Percentiles rank a stretch among this genome's conserved stretches.
Conservation (phyloP, 1,140 invertebrate genomes). For the Protaetia brevitarsis region DNA sequence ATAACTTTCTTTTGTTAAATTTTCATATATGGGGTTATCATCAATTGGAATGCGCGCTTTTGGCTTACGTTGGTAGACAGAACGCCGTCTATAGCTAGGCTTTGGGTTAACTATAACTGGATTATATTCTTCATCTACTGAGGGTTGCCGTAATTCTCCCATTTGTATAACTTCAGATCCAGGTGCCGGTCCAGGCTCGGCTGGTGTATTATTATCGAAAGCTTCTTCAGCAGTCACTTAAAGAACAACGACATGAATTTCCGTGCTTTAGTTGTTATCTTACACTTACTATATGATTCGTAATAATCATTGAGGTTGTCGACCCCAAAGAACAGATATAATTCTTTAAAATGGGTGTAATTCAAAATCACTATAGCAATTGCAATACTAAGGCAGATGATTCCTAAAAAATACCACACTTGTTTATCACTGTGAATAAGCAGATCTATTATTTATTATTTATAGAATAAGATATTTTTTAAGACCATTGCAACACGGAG, state of each 20-base stretch:
- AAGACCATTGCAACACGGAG: too few species aligned
- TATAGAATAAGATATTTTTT: too few species aligned
- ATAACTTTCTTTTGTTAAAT: background rate
- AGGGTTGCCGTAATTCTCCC: background rate
- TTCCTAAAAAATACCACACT: constrained; percentile 50
- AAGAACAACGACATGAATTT: constrained; percentile 15
- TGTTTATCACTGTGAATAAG: too few species aligned
- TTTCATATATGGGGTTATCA: background rate
- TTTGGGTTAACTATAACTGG: constrained; percentile 6
- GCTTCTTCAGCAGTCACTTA: constrained; percentile 1
- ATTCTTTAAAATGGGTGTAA: background rate
- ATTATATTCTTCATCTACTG: constrained; percentile 18
- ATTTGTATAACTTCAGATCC: constrained; percentile 6
- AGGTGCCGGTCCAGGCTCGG: constrained; percentile 14
- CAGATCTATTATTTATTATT: too few species aligned
- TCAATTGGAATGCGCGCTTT: background rate
- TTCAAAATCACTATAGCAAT: constrained; percentile 44
- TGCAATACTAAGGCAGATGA: constrained; percentile 53
- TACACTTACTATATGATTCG: background rate
- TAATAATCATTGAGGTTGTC: constrained; percentile 12
- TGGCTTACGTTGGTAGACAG: background rate
- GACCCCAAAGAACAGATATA: constrained; percentile 11
- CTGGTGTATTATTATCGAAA: constrained; percentile 8
- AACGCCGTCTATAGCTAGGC: background rate
- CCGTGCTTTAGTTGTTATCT: background rate